A percentile compares a stretch with the other conserved stretches of the same genome.
Conservation (phyloP, 2,113 vertebrate species). For the Urocynchramus pylzowi region DNA sequence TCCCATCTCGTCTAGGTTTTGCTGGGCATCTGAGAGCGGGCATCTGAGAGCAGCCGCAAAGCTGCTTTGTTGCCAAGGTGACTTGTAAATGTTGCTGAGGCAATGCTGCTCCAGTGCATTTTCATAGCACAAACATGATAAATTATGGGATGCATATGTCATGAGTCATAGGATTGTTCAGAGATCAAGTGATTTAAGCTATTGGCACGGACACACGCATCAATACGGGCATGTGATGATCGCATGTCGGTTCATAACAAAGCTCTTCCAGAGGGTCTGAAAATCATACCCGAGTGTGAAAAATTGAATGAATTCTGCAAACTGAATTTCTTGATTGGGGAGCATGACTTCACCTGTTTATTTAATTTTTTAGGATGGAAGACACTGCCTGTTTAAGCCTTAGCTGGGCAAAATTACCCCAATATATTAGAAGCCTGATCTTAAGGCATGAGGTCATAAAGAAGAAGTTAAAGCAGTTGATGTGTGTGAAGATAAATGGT, state of each 20-base stretch:
- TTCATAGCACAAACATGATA: conserved; percentile 71
- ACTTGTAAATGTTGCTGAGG: conserved; percentile 81
- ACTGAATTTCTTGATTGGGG: neutral
- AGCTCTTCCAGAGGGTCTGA: neutral
- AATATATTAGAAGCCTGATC: neutral
- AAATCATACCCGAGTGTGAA: neutral
- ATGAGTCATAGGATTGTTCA: conserved; percentile 73
- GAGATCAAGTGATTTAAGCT: conserved; percentile 72
- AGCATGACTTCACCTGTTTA: neutral
- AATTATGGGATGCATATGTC: conserved; percentile 77
- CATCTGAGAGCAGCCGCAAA: conserved; percentile 52
- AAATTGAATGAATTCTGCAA: neutral
- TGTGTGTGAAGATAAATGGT: neutral
- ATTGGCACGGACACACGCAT: conserved; percentile 4
- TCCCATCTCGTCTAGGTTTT: conserved; percentile 58
- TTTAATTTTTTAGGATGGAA: neutral
- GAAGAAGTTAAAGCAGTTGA: neutral
- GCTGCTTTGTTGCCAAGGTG: conserved; percentile 76
- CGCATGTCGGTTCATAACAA: neutral
- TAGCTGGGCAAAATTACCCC: neutral
- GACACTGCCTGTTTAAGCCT: neutral
- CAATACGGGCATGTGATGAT: conserved; percentile 24
- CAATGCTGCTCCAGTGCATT: conserved; percentile 67
- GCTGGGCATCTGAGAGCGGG: conserved; percentile 46
- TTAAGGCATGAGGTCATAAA: neutral